phyloP scores from a whole-genome alignment of 2,113 vertebrate species.

The Esox niger region DNA sequence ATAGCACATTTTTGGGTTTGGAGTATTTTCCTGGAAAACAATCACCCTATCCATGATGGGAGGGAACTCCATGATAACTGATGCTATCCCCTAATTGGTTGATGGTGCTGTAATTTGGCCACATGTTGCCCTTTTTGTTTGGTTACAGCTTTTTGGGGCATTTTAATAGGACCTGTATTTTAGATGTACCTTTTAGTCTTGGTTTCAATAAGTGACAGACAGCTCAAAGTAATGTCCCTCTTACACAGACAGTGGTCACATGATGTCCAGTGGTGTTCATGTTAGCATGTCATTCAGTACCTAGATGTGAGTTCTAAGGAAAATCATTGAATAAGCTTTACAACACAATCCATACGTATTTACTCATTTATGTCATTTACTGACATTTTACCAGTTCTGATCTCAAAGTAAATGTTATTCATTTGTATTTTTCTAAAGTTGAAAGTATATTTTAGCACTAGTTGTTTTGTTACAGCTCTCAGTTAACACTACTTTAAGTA shows the following conservation, averaged over 20 bases:
- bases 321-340: not conserved
- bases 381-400: not conserved
- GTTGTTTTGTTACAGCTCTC: not conserved
- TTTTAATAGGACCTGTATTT: not conserved
- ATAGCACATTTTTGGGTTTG: not conserved
- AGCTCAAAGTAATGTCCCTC: not conserved
- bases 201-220: not conserved
- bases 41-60: not conserved
- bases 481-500: not conserved
- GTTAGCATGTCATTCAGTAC: not conserved
- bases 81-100: not conserved
- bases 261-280: not conserved
- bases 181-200: not conserved
- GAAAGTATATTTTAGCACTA: not conserved
- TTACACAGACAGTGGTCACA: not conserved
- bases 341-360: not conserved
- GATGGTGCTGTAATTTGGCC: not conserved
- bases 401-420: not conserved
- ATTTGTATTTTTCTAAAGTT: not conserved
- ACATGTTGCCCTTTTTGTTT: not conserved
- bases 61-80: not conserved
- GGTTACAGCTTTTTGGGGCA: not conserved
- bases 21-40: not conserved
- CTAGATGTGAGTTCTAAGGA: not conserved
- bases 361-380: no score